These are phyloP conservation scores for Myoxocephalus aenaeus DNA, from an alignment of 2,797 vertebrate species.

Conservation along the genomic window DNA sequence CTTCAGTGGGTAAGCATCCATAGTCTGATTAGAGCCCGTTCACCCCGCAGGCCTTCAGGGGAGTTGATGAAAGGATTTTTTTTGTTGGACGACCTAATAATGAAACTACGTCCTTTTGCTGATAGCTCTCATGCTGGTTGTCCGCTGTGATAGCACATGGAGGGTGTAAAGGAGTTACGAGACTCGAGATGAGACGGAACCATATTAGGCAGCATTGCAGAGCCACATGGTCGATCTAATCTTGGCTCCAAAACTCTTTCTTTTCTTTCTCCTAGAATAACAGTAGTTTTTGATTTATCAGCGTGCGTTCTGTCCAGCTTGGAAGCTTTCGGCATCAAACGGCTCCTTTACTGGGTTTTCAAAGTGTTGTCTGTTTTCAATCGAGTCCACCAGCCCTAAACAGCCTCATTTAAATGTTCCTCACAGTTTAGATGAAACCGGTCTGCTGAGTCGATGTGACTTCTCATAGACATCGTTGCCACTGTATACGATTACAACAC, in stretches of 20 bases:
- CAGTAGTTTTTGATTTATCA: constrained; percentile 46
- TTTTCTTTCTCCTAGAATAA: constrained; percentile 47
- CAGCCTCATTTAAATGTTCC: constrained; percentile 23
- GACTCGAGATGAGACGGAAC: constrained; percentile 29
- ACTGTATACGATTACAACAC: not conserved
- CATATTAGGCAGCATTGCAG: constrained; percentile 51
- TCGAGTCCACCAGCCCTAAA: constrained; percentile 5
- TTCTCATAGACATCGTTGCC: not conserved
- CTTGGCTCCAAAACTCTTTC: constrained; percentile 26
- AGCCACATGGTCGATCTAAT: constrained; percentile 43
- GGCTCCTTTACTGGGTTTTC: constrained; percentile 21
- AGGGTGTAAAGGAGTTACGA: constrained; percentile 8
- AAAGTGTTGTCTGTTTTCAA: constrained; percentile 41
- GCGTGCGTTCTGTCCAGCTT: constrained; percentile 32
- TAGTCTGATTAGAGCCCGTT: constrained; percentile 66
- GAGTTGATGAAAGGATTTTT: constrained; percentile 51
- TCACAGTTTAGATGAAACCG: constrained; percentile 14
- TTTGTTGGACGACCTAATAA: constrained; percentile 41
- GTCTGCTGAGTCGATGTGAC: not conserved
- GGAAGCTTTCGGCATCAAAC: constrained; percentile 53
- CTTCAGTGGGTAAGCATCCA: constrained; percentile 67
- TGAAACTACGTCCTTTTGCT: constrained; percentile 33
- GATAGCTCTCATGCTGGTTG: constrained; percentile 22
- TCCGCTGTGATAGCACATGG: constrained; percentile 13
- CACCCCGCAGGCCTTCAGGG: constrained; percentile 50